Base-by-base conservation (phyloP, 2,113 vertebrate genomes). In the Triplophysa tibetana region DNA sequence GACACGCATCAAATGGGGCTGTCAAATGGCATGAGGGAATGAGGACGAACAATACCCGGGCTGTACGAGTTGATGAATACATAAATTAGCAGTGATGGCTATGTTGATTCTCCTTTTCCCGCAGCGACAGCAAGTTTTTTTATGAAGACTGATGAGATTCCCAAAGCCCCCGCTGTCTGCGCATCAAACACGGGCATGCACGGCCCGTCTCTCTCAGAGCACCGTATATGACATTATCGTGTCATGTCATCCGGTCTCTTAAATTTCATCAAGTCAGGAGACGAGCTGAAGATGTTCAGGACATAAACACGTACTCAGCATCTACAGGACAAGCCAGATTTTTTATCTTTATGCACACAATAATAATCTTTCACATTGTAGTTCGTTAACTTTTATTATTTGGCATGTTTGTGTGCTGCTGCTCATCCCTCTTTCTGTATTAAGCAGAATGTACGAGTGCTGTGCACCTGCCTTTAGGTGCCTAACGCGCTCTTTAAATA, bases 101-200 rank as follows among this genome's bases (percentile, higher is more conserved):
- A 68, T 91, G 90, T 89, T 91, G 90, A 90, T 89, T 91, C 88
- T 91, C 78, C 79, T 66, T 82, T 90, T 89, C 90, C 83, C 90
- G 81, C 83, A 82, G 87, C 84, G 84, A 50, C 66, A 82, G 85
- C 52, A 26, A 69, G 54, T 83, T 67, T 89, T 90, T 90, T 92
- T 91, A 92, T 91, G 89, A 91, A 92, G 91, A 93, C 85, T 88
- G 90, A 92, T 89, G 90, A 91, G 87, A 88, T 80, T 48, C 81
- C 12, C 63, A 81, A 89, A 87, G 79, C 84, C 60, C 87, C 88
- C 81, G 80, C 86, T 85, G 89, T 85, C 90, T 65, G 81, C 67
- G 84, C 82, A 83, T 81, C 82, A 89, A 80, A 82, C 19, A 73
- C 82, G 82, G 21, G 29, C 29, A 29, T 29, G 67, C 79, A 62